Conservation (phyloP, 1,140 invertebrate species). For the Parapsyche elsis region DNA sequence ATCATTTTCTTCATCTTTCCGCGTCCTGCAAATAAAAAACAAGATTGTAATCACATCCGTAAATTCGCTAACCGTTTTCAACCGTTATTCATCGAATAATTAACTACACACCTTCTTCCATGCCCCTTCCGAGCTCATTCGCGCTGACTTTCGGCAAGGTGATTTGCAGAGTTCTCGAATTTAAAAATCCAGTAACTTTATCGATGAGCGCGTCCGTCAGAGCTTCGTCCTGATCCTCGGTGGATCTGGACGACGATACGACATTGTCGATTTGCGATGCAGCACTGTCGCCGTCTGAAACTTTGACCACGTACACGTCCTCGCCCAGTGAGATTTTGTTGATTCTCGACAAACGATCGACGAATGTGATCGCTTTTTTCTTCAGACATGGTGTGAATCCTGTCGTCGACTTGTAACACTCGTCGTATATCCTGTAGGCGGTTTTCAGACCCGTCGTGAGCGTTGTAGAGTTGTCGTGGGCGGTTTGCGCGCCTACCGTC, state of each 20-base stretch:
- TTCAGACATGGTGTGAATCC: slow-evolving; percentile 79
- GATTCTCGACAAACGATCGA: slow-evolving; percentile 76
- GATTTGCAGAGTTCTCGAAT: slow-evolving; percentile 79
- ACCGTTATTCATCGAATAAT: slow-evolving; percentile 4
- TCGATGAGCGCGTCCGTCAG: slow-evolving; percentile 78
- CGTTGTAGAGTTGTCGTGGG: slow-evolving; percentile 59
- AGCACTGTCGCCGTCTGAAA: slow-evolving; percentile 62
- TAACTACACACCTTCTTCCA: slow-evolving; percentile 78
- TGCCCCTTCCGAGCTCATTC: slow-evolving; percentile 73
- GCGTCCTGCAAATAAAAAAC: slow-evolving; percentile 68
- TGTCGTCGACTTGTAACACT: slow-evolving; percentile 69
- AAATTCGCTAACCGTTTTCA: not conserved
- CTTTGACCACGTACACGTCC: slow-evolving; percentile 73
- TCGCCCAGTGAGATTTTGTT: slow-evolving; percentile 75
- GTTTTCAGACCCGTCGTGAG: slow-evolving; percentile 67
- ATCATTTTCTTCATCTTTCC: slow-evolving; percentile 87
- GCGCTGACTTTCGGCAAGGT: slow-evolving; percentile 77
- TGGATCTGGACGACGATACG: slow-evolving; percentile 70
- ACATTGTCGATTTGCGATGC: slow-evolving; percentile 75
- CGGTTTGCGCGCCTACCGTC: slow-evolving; percentile 51
- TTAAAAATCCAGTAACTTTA: slow-evolving; percentile 75
- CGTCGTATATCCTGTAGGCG: slow-evolving; percentile 71
- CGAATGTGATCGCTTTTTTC: slow-evolving; percentile 81
- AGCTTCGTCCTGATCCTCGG: slow-evolving; percentile 72
- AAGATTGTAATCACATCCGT: slow-evolving; percentile 30